These are phyloP conservation scores for Pedicia rivosa DNA, from an alignment of 2,888 invertebrate genomes.

Conservation along the genomic window DNA sequence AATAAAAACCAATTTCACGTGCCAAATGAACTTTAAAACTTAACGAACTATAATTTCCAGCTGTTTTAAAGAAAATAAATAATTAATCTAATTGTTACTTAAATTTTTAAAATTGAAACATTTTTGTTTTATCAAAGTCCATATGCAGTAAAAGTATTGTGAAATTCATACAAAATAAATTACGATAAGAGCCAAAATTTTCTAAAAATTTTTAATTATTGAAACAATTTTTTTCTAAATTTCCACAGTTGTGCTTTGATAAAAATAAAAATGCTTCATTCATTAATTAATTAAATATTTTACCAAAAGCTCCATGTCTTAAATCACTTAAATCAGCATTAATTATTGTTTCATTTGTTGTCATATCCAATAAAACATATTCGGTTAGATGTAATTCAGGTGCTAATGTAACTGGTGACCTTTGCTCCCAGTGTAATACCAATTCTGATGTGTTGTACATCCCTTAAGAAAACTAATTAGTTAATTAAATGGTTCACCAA, in stretches of 20 bases:
- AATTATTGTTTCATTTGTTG: constrained; percentile 55
- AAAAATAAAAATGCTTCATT: no score
- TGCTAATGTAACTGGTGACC: constrained; percentile 56
- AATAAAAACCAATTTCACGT: constrained; percentile 70
- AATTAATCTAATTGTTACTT: neutral
- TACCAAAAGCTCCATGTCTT: constrained; percentile 57
- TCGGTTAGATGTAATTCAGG: constrained; percentile 66
- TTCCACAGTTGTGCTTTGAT: no score
- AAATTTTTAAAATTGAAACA: neutral
- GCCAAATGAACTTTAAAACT: constrained; percentile 64
- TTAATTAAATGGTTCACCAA: neutral
- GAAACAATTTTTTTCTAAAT: neutral
- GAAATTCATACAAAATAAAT: neutral
- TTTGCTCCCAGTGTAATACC: constrained; percentile 57
- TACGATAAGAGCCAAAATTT: no score
- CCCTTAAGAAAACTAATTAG: constrained; percentile 36
- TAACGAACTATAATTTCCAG: constrained; percentile 67
- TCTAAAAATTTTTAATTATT: neutral
- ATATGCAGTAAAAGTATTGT: no score
- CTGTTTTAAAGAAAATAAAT: constrained; percentile 35
- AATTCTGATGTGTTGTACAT: constrained; percentile 65
- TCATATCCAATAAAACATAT: constrained; percentile 52
- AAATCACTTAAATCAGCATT: constrained; percentile 49
- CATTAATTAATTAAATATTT: constrained; percentile 14
- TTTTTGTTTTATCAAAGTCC: no score